These are phyloP conservation scores for Heliconius melpomene DNA, from an alignment of 1,140 invertebrate species.

Conservation along the genomic window DNA sequence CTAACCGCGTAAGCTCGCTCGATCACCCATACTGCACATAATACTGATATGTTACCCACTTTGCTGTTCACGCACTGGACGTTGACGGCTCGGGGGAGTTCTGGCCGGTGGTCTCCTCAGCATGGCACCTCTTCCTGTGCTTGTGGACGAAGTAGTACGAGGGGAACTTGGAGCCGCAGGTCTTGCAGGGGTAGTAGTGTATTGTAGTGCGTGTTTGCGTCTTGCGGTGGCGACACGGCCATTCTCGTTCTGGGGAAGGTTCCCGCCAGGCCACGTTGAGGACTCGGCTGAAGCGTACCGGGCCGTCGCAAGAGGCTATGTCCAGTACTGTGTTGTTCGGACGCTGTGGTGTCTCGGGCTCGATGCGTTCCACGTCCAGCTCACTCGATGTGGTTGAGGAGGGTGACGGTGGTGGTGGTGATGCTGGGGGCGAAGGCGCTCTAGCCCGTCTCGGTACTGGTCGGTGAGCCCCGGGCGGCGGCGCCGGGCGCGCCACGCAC, in stretches of 20 bases:
- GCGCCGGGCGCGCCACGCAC: slow-evolving; percentile 71
- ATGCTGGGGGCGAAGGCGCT: slow-evolving; percentile 55
- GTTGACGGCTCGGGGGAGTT: slow-evolving; percentile 62
- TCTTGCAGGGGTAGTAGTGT: slow-evolving; percentile 96
- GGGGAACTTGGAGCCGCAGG: slow-evolving; percentile 94
- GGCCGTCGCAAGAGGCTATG: slow-evolving; percentile 93
- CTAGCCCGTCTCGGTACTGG: slow-evolving; percentile 64
- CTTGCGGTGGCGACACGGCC: slow-evolving; percentile 76
- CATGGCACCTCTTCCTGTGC: slow-evolving; percentile 92
- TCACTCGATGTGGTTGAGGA: slow-evolving; percentile 61
- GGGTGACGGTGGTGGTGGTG: slow-evolving; percentile 61
- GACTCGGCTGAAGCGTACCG: slow-evolving; percentile 86
- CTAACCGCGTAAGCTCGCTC: slow-evolving; percentile 55
- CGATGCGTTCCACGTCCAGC: slow-evolving; percentile 66
- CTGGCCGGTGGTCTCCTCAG: slow-evolving; percentile 80
- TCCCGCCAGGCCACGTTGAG: slow-evolving; percentile 67
- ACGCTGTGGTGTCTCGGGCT: slow-evolving; percentile 51
- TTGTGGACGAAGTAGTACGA: slow-evolving; percentile 97
- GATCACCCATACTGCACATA: slow-evolving; percentile 30
- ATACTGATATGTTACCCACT: slow-evolving; percentile 56
- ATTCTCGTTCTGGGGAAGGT: slow-evolving; percentile 76
- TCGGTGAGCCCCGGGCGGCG: slow-evolving; percentile 67
- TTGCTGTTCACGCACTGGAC: slow-evolving; percentile 41
- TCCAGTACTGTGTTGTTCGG: slow-evolving; percentile 83
- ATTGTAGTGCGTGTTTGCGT: slow-evolving; percentile 87